Percentiles rank a stretch among this genome's conserved stretches.
phyloP scores from a whole-genome alignment of 2,888 invertebrate species.

The Mamestra brassicae region DNA sequence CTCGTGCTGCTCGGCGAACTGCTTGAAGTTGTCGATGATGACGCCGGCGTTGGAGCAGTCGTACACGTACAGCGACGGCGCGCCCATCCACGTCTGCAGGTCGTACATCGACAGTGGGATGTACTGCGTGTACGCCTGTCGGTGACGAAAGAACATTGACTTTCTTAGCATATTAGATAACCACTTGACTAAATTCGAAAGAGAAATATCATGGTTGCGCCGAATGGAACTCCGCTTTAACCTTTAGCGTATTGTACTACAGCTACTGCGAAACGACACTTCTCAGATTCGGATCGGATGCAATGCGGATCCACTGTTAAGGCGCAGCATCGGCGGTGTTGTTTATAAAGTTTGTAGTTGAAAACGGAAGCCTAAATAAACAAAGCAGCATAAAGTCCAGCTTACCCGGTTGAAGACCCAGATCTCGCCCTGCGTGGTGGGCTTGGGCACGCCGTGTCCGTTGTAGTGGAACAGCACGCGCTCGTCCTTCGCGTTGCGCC shows the following conservation, averaged over 20 bases:
- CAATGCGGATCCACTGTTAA: too few species aligned
- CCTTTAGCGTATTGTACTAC: too few species aligned
- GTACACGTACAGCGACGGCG: conserved; percentile 99
- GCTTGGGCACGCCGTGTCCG: conserved; percentile 99
- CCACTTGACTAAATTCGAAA: too few species aligned
- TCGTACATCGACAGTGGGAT: conserved; percentile 99
- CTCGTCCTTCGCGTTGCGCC: conserved; percentile 99
- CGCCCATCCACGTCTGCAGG: conserved; percentile 99
- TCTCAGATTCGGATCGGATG: too few species aligned
- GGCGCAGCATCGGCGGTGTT: too few species aligned
- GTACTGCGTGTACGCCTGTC: conserved; percentile 98
- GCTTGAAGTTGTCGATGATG: conserved; percentile 97
- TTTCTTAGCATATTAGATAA: background rate
- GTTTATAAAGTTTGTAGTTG: too few species aligned
- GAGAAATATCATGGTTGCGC: too few species aligned
- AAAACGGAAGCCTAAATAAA: too few species aligned
- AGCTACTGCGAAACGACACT: too few species aligned
- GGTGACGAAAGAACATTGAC: background rate
- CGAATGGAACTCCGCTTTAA: too few species aligned
- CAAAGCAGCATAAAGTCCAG: conserved; percentile 6
- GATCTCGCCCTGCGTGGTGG: conserved; percentile 99
- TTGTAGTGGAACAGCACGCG: conserved; percentile 99
- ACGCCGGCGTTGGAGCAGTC: conserved; percentile 99
- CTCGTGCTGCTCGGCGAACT: conserved; percentile 97
- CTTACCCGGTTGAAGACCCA: conserved; percentile 99